Base-by-base conservation (phyloP, 2,797 vertebrate species). In the Amniataba percoides region DNA sequence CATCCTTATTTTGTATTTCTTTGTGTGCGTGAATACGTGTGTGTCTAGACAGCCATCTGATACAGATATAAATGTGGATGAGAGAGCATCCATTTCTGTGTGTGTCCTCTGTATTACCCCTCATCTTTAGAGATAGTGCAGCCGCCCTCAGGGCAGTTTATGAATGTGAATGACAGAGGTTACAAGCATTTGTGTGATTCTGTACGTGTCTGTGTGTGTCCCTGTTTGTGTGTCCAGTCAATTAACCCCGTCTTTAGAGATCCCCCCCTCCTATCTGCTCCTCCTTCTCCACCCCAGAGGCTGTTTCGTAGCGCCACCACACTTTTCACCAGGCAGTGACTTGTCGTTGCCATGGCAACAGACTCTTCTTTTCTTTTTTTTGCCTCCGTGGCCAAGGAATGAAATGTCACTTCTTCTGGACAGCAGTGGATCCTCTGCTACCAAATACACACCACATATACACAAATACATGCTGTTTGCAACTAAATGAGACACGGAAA, bases 321-420 rank as follows among this genome's bases (percentile, higher is more conserved):
- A 87, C 81, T 87, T 89, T 78, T 89, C 79, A 71, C 74, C 5
- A 45, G 58, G 74, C 76, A 52, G 77, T 89, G 86, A 89, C 87
- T 92, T 84, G 78, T 39, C 46, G 91, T 95, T 93, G 71, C 93
- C 88, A 92, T 91, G 78, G 94, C 86, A 94, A 95, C 93, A 88
- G 69, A 71, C 83, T 86, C 76, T 45, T 81, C 27, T 36, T 40
- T 39, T 52, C 25, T 27, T 31, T 71, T 55, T 77, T 79, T 85
- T 66, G 23, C 76, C 80, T 82, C 61, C 60, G 77, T 3, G 51
- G 72, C 77, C 64, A 34, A 71, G 60, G 79, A 88, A 83, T 79
- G 40, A 93, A 93, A 94, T 88, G 88, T 78, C 87, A 89, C 82
- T 90, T 88, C 59, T 76, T 78, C 70, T 86, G 77, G 79, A 71